phyloP scores from a whole-genome alignment of 2,888 invertebrate genomes.

The Vannuccia rotundouncinata region DNA sequence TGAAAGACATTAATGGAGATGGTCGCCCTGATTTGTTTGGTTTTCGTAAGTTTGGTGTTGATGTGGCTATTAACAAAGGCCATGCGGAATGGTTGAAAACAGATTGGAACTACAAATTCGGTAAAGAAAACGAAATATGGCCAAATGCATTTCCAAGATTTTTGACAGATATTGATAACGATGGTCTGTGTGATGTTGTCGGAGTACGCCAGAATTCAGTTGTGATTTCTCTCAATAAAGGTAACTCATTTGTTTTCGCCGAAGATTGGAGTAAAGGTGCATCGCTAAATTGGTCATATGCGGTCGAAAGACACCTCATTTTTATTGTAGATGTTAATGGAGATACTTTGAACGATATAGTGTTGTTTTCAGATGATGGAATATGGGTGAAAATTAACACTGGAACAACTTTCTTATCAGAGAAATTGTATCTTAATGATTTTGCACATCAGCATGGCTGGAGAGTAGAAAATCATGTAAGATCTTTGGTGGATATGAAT shows the following conservation, averaged over 20 bases:
- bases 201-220: slow-evolving; percentile 29
- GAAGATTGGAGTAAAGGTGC: neutral
- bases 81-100: neutral
- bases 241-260: neutral
- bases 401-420: neutral
- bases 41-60: slow-evolving; percentile 31
- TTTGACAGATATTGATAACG: slow-evolving; percentile 35
- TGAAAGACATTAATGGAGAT: slow-evolving; percentile 37
- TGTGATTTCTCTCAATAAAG: neutral
- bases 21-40: slow-evolving; percentile 37
- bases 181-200: slow-evolving; percentile 35
- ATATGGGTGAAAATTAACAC: neutral
- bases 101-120: neutral
- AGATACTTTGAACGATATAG: neutral
- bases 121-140: too few relatives aligned
- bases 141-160: slow-evolving; percentile 29
- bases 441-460: neutral
- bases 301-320: neutral
- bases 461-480: neutral
- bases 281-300: too few relatives aligned
- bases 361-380: neutral
- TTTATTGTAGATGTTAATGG: neutral
- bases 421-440: neutral
- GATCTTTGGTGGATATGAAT: neutral
- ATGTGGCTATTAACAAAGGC: slow-evolving; percentile 28